Base-by-base conservation (phyloP, 2,113 vertebrate species). In the Etia nguti region DNA sequence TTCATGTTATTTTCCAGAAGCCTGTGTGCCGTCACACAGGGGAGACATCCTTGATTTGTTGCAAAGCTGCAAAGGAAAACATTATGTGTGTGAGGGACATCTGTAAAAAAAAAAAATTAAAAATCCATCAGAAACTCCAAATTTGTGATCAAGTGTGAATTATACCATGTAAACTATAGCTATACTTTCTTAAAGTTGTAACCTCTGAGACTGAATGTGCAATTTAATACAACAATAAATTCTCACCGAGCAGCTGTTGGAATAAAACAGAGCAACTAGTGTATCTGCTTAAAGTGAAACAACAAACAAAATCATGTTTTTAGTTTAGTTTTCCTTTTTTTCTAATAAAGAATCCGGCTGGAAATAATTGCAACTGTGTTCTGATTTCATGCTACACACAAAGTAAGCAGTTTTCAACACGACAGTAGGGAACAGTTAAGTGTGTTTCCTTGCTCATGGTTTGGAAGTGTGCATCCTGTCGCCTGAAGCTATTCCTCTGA, bases 1-100 rank as follows among this genome's bases (percentile, higher is more conserved):
- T 54, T 86, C 68, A 81, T 38, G 88, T 90, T 65, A 86, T 90
- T 88, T 90, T 41, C 75, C 34, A 79, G 41, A 89, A 90, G 31
- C 73, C 79, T 20, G 79, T 84, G 56, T 85, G 68, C 31, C 5
- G 4, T 87, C 46, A 79, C 81, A 81, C 24, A 38, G 15, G 34
- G 65, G 81, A 88, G 26, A 54, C 62, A 68, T 60, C 75, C 57
- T 79, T 85, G 43, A 87, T 88, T 88, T 82, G 38, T 34, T 41
- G 36, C 34, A 38, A 65, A 81, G 31, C 70, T 18, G 55, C 20
- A 18, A 50, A 60, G 24, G 15, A 59, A 80, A 82, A 43, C 22
- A 73, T 54, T 43, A 12, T 48, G 24, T 13, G 18, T 43, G 18
- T 18, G 70, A 77, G 43, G 43, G 43, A 77, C 43, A 77, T 50